These are phyloP conservation scores for Tribolium castaneum DNA, from an alignment of 1,140 invertebrate genomes.

Conservation along the genomic window DNA sequence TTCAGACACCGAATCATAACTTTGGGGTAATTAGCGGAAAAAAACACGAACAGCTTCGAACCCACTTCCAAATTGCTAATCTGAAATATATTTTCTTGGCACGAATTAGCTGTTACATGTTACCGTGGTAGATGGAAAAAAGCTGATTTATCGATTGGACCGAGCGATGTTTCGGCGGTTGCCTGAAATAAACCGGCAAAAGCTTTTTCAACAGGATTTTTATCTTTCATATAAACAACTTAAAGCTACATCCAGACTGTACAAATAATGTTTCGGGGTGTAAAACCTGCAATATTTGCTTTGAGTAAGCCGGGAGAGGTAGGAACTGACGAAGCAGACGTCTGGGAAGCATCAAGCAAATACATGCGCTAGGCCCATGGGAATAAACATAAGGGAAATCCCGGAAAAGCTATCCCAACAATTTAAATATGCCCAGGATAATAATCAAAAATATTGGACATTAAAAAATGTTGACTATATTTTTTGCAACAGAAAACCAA, in stretches of 20 bases:
- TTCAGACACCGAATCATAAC: background rate
- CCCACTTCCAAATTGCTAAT: background rate
- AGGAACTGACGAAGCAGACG: background rate
- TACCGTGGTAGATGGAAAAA: constrained; percentile 2
- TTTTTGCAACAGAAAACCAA: no score
- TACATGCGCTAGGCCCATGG: no score
- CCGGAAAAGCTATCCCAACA: no score
- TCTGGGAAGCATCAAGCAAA: background rate
- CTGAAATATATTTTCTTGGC: constrained; percentile 3
- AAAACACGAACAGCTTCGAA: background rate
- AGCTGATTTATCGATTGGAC: constrained; percentile 26
- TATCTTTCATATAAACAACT: constrained; percentile 31
- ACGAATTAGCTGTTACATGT: constrained; percentile 8
- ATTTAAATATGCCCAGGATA: no score
- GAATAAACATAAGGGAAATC: no score
- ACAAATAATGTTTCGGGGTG: background rate
- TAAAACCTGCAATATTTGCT: constrained; percentile 5
- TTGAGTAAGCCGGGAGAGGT: background rate
- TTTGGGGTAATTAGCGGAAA: background rate
- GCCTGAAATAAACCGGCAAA: constrained; percentile 12
- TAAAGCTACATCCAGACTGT: constrained; percentile 19
- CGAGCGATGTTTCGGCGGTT: constrained; percentile 21
- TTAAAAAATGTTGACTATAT: no score
- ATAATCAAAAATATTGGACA: no score
- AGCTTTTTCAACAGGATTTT: constrained; percentile 18